These are phyloP conservation scores for Theonella swinhoei DNA, from an alignment of 37 sponge, comb jelly and placozoan genomes.

Conservation along the genomic window DNA sequence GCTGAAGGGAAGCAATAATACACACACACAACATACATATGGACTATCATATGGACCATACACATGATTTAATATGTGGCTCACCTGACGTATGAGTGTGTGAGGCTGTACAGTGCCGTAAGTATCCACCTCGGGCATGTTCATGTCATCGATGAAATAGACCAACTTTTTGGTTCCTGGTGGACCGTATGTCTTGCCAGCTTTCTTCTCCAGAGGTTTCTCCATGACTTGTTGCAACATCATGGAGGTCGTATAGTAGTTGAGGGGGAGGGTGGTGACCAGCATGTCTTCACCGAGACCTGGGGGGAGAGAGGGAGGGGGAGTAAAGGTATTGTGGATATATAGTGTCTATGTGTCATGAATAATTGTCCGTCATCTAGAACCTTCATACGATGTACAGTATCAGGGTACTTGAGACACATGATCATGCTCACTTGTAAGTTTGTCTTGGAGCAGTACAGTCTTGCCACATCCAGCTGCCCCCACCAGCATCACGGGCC, in stretches of 20 bases:
- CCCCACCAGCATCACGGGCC: constrained; percentile 98
- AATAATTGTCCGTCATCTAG: too few species aligned
- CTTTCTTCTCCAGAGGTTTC: constrained; percentile 99
- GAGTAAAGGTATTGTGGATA: not conserved
- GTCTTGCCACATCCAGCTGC: constrained; percentile 97
- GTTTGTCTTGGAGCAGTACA: constrained; percentile 91
- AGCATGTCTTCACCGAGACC: constrained; percentile 77
- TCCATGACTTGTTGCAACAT: constrained; percentile 98
- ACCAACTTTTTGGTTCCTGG: constrained; percentile 95
- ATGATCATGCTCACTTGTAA: constrained; percentile 3
- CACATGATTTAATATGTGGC: not conserved
- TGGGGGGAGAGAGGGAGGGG: not conserved
- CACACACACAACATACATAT: too few species aligned
- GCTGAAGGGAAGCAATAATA: constrained; percentile 27
- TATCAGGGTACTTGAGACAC: too few species aligned
- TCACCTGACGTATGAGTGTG: constrained; percentile 91
- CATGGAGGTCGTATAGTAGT: constrained; percentile 97
- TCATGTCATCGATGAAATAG: constrained; percentile 99
- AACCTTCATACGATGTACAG: too few species aligned
- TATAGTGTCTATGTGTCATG: not conserved
- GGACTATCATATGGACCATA: too few species aligned
- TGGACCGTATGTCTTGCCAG: constrained; percentile 93
- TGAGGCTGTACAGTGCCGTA: constrained; percentile 99
- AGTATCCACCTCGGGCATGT: constrained; percentile 97
- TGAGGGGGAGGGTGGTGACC: constrained; percentile 92